Percentiles rank a stretch among this genome's conserved stretches.
Evolutionary conservation across 2,113 vertebrate species (phyloP).

Genomic region (Alosa alosa): DNA sequence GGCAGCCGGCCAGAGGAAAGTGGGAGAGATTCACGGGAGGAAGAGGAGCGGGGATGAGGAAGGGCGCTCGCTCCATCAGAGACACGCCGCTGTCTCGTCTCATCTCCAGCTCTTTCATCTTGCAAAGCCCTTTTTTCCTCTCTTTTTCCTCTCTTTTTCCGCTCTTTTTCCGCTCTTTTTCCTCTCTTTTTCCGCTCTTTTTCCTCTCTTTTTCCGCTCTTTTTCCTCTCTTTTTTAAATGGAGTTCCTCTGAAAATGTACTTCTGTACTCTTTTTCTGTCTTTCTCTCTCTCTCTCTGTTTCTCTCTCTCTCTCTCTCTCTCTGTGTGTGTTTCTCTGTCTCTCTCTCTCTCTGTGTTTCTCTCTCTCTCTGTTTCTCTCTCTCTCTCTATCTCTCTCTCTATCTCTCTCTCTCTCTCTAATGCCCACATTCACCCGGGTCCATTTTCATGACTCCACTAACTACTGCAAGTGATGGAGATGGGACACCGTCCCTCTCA

Average conservation of each 20-base stretch:
- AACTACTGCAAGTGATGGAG: neutral
- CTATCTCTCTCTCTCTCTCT: neutral
- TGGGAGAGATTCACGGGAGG: constrained; percentile 47
- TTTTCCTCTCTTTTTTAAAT: constrained; percentile 6
- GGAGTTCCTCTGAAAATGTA: constrained; percentile 22
- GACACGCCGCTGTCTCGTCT: constrained; percentile 42
- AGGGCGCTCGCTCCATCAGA: constrained; percentile 50
- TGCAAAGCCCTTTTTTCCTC: constrained; percentile 18
- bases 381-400: neutral
- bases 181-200: constrained; percentile 14
- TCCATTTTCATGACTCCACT: neutral
- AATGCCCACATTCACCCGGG: neutral
- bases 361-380: neutral
- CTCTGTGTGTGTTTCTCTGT: neutral
- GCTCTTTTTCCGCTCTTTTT: no score
- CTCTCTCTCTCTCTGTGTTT: neutral
- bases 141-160: constrained; percentile 9
- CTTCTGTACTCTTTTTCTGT: neutral
- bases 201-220: constrained; percentile 23
- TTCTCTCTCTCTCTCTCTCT: neutral
- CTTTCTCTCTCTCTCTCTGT: neutral
- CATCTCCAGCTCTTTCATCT: constrained; percentile 8
- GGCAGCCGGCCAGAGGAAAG: constrained; percentile 48
- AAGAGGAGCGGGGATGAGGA: constrained; percentile 39
- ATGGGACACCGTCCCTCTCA: neutral